Evolutionary conservation across 1,140 invertebrate species (phyloP).

Genomic region (Drosophila pseudoananassae): DNA sequence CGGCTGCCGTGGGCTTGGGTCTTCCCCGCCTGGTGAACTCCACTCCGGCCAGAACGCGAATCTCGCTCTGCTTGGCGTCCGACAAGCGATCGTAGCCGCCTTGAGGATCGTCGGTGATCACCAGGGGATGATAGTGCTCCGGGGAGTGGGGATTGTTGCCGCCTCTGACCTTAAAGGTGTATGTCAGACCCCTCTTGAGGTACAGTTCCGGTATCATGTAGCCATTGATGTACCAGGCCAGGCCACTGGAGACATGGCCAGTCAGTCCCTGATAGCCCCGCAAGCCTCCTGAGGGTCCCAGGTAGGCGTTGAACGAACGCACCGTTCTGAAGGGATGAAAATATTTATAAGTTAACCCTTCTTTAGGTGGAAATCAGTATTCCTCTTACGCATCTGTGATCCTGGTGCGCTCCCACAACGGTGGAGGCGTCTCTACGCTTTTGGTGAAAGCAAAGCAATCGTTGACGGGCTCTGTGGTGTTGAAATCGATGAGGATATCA

Average conservation of each 20-base stretch:
- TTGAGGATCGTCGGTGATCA: conserved; percentile 94
- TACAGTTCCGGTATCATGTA: conserved; percentile 94
- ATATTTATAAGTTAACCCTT: not conserved
- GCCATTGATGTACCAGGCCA: conserved; percentile 89
- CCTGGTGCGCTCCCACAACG: conserved; percentile 90
- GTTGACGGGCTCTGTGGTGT: conserved; percentile 86
- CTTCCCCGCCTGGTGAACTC: conserved; percentile 92
- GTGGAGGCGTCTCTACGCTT: conserved; percentile 81
- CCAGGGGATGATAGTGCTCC: conserved; percentile 95
- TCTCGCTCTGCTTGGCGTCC: conserved; percentile 89
- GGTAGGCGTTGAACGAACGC: conserved; percentile 89
- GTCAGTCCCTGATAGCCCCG: conserved; percentile 92
- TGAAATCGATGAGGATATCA: conserved; percentile 88
- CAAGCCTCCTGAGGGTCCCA: conserved; percentile 92
- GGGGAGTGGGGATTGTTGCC: conserved; percentile 96
- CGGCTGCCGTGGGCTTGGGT: conserved; percentile 91
- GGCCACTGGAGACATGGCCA: conserved; percentile 84
- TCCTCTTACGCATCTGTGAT: conserved; percentile 89
- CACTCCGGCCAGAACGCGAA: conserved; percentile 93
- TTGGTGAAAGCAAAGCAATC: conserved; percentile 90
- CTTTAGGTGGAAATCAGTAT: too few species aligned
- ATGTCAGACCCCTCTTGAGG: conserved; percentile 92
- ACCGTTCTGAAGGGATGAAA: conserved; percentile 84
- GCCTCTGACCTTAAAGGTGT: conserved; percentile 92
- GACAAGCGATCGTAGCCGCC: conserved; percentile 91